phyloP scores from a whole-genome alignment of 2,797 vertebrate species.

The Clarias laeviceps region DNA sequence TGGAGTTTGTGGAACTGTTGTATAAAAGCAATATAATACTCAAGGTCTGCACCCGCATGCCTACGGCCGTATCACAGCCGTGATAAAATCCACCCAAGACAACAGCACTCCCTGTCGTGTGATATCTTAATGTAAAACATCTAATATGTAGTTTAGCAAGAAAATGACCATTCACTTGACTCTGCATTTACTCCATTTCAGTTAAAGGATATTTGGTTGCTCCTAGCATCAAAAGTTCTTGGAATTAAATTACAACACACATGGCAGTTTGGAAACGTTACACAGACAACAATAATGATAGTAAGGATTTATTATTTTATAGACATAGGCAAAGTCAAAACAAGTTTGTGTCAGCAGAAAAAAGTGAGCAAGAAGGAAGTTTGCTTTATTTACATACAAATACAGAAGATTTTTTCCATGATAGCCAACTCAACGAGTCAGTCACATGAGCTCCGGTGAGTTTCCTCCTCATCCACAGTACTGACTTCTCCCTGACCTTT shows the following conservation, averaged over 20 bases:
- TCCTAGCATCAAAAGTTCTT: background rate
- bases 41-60: no score
- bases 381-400: conserved; percentile 32
- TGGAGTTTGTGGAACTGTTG: no score
- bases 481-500: conserved; percentile 46
- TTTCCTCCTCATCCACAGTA: conserved; percentile 32
- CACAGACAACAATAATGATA: background rate
- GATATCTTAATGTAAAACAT: background rate
- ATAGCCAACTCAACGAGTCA: conserved; percentile 13
- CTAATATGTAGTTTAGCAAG: background rate
- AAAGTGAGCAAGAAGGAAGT: conserved; percentile 18
- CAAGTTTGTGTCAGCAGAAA: conserved; percentile 29
- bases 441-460: background rate
- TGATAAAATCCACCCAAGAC: no score
- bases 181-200: background rate
- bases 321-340: conserved; percentile 16
- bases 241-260: conserved; percentile 6
- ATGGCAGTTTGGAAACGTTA: conserved; percentile 10
- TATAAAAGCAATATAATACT: no score
- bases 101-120: no score
- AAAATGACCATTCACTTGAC: background rate
- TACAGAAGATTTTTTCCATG: conserved; percentile 30
- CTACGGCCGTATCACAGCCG: no score
- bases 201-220: background rate
- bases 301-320: conserved; percentile 14